Evolutionary conservation across 2,888 invertebrate genomes (phyloP).

Genomic region (Drosophila falleni): DNA sequence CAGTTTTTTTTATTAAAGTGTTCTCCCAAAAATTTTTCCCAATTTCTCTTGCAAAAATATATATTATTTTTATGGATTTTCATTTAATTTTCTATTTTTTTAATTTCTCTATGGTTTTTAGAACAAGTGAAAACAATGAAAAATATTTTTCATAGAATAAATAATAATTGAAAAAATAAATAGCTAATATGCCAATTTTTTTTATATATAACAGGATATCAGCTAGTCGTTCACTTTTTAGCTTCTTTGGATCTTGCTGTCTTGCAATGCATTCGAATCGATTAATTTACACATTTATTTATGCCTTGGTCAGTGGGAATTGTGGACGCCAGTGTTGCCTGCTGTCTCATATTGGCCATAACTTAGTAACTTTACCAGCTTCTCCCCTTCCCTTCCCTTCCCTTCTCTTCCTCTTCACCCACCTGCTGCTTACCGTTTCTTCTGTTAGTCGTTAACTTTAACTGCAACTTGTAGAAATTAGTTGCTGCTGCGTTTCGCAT

Average conservation of each 20-base stretch:
- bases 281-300: conserved; percentile 12
- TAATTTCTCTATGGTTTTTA: too few species aligned
- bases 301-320: conserved; percentile 5
- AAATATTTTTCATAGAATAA: too few species aligned
- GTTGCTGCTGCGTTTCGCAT: conserved; percentile 60
- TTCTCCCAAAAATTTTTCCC: too few species aligned
- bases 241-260: background rate
- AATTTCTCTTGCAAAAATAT: too few species aligned
- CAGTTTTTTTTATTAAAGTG: too few species aligned
- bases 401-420: background rate
- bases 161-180: too few species aligned
- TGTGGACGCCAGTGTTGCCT: conserved; percentile 2
- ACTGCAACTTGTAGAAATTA: conserved; percentile 71
- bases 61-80: too few species aligned
- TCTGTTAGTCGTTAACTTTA: conserved; percentile 41
- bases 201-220: too few species aligned
- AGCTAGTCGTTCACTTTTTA: background rate
- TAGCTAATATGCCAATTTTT: too few species aligned
- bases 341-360: conserved; percentile 36
- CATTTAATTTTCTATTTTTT: too few species aligned
- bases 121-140: too few species aligned
- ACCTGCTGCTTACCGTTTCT: background rate
- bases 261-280: conserved; percentile 23
- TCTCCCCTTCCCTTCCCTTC: background rate
- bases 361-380: conserved; percentile 27